These are phyloP conservation scores for Pelochelys cantorii DNA, from an alignment of 2,797 vertebrate genomes.

Conservation along the genomic window DNA sequence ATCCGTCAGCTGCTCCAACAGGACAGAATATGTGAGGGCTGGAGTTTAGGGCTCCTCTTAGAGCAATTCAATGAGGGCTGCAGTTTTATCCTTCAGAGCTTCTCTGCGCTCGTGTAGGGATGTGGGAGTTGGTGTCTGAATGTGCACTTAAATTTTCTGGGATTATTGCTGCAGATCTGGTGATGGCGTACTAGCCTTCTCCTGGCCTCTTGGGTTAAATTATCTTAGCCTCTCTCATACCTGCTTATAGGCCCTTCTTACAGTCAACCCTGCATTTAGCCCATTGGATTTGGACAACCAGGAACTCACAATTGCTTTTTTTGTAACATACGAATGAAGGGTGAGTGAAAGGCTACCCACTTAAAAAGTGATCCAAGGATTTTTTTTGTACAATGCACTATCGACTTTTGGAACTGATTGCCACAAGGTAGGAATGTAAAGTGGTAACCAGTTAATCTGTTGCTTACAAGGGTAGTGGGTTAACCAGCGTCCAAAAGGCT, in stretches of 20 bases:
- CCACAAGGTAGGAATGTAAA: neutral
- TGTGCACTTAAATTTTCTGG: neutral
- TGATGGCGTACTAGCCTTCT: neutral
- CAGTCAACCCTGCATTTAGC: neutral
- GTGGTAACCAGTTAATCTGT: no score
- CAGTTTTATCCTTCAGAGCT: neutral
- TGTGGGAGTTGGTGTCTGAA: neutral
- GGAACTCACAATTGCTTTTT: neutral
- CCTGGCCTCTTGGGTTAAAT: no score
- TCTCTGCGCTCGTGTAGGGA: neutral
- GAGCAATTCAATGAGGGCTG: neutral
- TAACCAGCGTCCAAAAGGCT: no score
- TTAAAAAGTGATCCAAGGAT: neutral
- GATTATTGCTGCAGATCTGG: neutral
- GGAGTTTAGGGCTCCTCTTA: neutral
- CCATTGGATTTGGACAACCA: neutral
- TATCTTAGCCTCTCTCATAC: neutral
- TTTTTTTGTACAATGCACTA: neutral
- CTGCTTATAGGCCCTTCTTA: neutral
- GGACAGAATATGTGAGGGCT: neutral
- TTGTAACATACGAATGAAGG: neutral
- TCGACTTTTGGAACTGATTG: neutral
- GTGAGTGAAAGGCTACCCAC: neutral
- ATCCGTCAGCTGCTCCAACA: neutral
- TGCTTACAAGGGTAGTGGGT: no score